A percentile compares a stretch with the other conserved stretches of the same genome.
Conservation (phyloP, 2,113 vertebrate genomes). For the Thalassarche chlororhynchos region DNA sequence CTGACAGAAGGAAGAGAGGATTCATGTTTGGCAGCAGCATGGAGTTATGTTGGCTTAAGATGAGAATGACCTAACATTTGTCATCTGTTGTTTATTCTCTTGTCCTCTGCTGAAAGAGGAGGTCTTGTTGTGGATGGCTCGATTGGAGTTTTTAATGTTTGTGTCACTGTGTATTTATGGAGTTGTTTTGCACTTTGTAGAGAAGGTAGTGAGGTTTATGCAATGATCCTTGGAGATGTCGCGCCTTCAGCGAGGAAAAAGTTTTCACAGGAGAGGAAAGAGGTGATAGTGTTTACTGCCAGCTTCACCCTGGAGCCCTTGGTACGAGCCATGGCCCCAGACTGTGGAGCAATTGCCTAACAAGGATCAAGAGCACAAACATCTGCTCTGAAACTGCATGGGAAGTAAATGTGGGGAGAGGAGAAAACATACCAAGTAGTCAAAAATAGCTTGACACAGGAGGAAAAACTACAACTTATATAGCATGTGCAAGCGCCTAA, state of each 20-base stretch:
- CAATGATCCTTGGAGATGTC: neutral
- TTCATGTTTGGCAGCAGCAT: neutral
- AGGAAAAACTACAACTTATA: neutral
- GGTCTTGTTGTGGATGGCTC: neutral
- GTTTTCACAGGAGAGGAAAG: neutral
- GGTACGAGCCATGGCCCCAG: neutral
- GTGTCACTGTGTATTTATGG: neutral
- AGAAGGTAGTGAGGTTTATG: neutral
- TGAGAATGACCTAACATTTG: neutral
- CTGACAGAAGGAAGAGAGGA: neutral
- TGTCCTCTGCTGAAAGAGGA: neutral
- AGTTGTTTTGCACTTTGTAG: neutral
- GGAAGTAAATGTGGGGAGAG: neutral
- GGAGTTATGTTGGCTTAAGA: neutral
- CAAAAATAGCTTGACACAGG: neutral
- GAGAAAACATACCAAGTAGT: neutral
- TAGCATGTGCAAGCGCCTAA: accelerated
- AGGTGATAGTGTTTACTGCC: neutral
- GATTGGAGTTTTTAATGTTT: neutral
- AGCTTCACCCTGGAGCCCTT: neutral
- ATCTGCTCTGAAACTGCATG: neutral
- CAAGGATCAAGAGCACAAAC: neutral
- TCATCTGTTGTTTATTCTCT: constrained; percentile 4
- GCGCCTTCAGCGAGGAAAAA: neutral
- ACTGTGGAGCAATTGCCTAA: neutral